Percentiles rank a stretch among this genome's conserved stretches.
These are phyloP conservation scores for Eristalinus aeneus DNA, from an alignment of 2,888 invertebrate genomes.

Conservation along the genomic window DNA sequence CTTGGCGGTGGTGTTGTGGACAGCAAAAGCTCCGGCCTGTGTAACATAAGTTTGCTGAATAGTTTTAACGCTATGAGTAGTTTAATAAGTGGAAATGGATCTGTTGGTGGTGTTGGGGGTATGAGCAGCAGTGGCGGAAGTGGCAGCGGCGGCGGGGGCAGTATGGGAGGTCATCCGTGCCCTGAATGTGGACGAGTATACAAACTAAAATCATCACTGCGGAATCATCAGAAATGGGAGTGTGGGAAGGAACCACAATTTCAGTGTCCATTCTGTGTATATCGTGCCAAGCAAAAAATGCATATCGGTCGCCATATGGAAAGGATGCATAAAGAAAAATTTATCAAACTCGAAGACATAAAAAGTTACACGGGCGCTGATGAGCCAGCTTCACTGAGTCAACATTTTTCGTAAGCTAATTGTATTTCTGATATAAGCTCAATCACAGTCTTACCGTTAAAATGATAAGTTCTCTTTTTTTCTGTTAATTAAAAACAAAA, in stretches of 20 bases:
- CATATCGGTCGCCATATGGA: constrained; percentile 92
- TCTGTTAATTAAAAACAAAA: constrained; percentile 15
- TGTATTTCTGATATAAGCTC: not conserved
- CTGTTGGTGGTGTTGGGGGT: constrained; percentile 63
- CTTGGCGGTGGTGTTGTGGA: constrained; percentile 73
- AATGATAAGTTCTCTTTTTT: constrained; percentile 9
- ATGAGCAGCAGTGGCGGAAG: constrained; percentile 73
- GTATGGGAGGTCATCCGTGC: constrained; percentile 85
- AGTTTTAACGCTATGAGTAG: constrained; percentile 79
- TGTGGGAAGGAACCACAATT: constrained; percentile 93
- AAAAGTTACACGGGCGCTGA: constrained; percentile 76
- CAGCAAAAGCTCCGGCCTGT: constrained; percentile 73
- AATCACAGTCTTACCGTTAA: constrained; percentile 15
- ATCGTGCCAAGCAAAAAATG: constrained; percentile 92
- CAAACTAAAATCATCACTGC: constrained; percentile 91
- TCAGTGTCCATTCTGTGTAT: constrained; percentile 91
- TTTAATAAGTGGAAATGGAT: constrained; percentile 76
- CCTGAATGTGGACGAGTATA: constrained; percentile 92
- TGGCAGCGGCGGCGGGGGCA: constrained; percentile 77
- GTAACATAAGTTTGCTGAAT: constrained; percentile 78
- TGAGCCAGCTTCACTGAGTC: constrained; percentile 76
- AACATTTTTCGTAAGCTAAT: constrained; percentile 77
- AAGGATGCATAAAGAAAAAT: constrained; percentile 88
- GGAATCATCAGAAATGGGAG: constrained; percentile 93
- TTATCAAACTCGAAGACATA: constrained; percentile 80